phyloP scores from a whole-genome alignment of 2,797 vertebrate genomes.

The Pyrrhura leucotis region DNA sequence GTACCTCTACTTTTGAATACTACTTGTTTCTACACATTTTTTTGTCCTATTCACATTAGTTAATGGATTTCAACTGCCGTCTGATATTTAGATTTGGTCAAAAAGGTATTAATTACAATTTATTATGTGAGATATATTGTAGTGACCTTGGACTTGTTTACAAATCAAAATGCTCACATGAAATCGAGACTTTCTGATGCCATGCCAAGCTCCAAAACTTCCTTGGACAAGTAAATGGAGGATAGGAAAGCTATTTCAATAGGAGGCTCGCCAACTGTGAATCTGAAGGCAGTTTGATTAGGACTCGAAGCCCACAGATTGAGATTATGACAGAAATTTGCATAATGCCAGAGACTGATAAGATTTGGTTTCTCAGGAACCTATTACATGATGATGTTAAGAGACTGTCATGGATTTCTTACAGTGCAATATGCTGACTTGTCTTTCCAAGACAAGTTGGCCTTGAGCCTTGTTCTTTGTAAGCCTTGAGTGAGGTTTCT shows the following conservation, averaged over 20 bases:
- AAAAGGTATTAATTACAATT: slow-evolving; percentile 22
- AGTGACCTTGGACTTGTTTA: slow-evolving; percentile 58
- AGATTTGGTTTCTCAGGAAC: slow-evolving; percentile 73
- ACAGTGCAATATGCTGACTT: slow-evolving; percentile 74
- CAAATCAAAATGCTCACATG: slow-evolving; percentile 43
- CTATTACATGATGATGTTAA: slow-evolving; percentile 74
- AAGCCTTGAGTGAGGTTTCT: slow-evolving; percentile 68
- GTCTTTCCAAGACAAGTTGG: slow-evolving; percentile 72
- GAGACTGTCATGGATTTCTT: slow-evolving; percentile 74
- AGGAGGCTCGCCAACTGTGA: slow-evolving; percentile 67
- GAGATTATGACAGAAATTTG: slow-evolving; percentile 75
- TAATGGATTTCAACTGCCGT: not conserved
- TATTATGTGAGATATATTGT: slow-evolving; percentile 8
- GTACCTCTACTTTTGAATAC: not conserved
- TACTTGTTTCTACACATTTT: not conserved
- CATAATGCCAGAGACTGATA: slow-evolving; percentile 74
- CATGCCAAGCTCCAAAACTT: slow-evolving; percentile 67
- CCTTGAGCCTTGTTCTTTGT: slow-evolving; percentile 73
- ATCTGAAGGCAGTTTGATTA: slow-evolving; percentile 72
- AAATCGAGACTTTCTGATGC: slow-evolving; percentile 66
- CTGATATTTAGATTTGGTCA: not conserved
- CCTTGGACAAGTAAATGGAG: slow-evolving; percentile 59
- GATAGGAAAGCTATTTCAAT: slow-evolving; percentile 51
- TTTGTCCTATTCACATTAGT: not conserved
- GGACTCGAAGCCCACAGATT: slow-evolving; percentile 71